These are phyloP conservation scores for Bellardia pandia DNA, from an alignment of 2,888 invertebrate genomes.

Conservation along the genomic window DNA sequence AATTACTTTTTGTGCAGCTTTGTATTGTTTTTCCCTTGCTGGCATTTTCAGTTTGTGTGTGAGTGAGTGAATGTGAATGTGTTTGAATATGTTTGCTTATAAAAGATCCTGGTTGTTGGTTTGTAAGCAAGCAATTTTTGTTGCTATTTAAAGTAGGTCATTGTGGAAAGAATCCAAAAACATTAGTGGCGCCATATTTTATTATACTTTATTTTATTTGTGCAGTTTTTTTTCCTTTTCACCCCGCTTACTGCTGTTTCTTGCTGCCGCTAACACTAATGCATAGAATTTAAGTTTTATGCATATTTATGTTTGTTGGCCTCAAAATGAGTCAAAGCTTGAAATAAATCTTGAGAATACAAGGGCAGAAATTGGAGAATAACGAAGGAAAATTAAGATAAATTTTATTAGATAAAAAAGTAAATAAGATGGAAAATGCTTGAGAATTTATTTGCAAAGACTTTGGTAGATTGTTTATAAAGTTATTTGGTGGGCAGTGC, in stretches of 20 bases:
- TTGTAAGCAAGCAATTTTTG: constrained; percentile 41
- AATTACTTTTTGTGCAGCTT: constrained; percentile 45
- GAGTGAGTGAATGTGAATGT: neutral
- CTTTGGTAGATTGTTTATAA: neutral
- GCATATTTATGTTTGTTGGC: constrained; percentile 73
- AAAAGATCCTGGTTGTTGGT: constrained; percentile 16
- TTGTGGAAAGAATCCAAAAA: constrained; percentile 66
- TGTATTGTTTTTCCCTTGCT: constrained; percentile 43
- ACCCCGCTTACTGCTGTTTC: neutral
- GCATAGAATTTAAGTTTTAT: constrained; percentile 62
- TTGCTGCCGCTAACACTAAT: neutral
- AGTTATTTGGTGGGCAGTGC: neutral
- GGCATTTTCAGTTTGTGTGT: neutral
- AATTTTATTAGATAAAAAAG: constrained; percentile 50
- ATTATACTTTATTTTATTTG: constrained; percentile 58
- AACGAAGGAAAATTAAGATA: constrained; percentile 39
- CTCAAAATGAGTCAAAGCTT: constrained; percentile 70
- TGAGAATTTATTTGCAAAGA: constrained; percentile 18
- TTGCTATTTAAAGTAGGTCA: constrained; percentile 65
- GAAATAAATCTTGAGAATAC: constrained; percentile 67
- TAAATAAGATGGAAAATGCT: constrained; percentile 28
- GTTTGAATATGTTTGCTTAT: neutral
- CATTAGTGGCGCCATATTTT: constrained; percentile 73
- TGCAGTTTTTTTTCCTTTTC: neutral
- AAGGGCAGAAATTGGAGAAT: constrained; percentile 25